A percentile compares a stretch with the other conserved stretches of the same genome.
phyloP scores from a whole-genome alignment of 2,797 vertebrate species.

The Sparidentex hasta region DNA sequence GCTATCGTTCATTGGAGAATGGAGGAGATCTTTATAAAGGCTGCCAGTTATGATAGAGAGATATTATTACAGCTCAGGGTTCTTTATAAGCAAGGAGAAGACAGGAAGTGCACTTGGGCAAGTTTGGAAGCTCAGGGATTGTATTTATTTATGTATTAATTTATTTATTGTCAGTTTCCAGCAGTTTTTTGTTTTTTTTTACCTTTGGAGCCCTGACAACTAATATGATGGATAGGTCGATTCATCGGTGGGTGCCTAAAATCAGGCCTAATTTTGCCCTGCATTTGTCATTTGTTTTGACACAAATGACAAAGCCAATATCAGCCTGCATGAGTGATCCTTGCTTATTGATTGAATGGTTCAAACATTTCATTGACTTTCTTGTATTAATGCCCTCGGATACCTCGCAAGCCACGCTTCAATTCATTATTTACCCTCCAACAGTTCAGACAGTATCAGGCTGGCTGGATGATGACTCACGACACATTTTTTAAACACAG shows the following conservation, averaged over 20 bases:
- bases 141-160: too few species aligned
- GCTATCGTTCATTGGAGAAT: not conserved
- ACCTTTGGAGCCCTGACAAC: not conserved
- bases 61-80: not conserved
- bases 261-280: conserved; percentile 8
- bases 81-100: not conserved
- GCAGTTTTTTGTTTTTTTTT: not conserved
- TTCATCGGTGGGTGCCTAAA: not conserved
- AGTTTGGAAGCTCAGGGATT: not conserved
- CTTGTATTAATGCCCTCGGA: conserved; percentile 14
- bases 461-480: conserved; percentile 32
- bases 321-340: conserved; percentile 19
- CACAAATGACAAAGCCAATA: conserved; percentile 13
- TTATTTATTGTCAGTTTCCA: not conserved
- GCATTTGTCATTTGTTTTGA: conserved; percentile 5
- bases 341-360: conserved; percentile 42
- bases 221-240: conserved; percentile 10
- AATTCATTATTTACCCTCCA: conserved; percentile 31
- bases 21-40: conserved; percentile 5
- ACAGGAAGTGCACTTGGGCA: conserved; percentile 41
- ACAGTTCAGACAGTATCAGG: not conserved
- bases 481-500: not conserved
- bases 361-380: conserved; percentile 49
- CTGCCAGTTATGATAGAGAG: not conserved
- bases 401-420: conserved; percentile 24